Conservation (phyloP, 2,113 vertebrate species). For the Puffinus mauretanicus region DNA sequence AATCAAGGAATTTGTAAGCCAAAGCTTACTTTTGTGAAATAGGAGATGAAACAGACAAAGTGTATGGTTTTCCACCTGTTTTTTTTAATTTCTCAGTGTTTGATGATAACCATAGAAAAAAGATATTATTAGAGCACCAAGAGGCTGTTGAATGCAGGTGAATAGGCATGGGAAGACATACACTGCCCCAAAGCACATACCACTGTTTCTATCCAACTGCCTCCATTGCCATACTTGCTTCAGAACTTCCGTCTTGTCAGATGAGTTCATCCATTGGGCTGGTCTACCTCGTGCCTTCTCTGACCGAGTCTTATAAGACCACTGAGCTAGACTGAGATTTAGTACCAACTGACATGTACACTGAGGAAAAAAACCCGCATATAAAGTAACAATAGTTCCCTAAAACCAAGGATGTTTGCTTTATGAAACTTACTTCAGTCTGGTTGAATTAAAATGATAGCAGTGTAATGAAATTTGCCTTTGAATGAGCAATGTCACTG, state of each 20-base stretch:
- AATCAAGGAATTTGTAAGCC: not conserved
- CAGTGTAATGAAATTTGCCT: not conserved
- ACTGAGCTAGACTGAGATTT: not conserved
- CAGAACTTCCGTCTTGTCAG: not conserved
- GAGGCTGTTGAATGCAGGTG: not conserved
- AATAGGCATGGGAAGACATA: not conserved
- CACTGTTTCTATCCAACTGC: not conserved
- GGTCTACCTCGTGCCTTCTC: not conserved
- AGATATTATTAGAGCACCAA: not conserved
- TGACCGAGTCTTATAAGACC: accelerated
- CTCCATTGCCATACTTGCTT: not conserved
- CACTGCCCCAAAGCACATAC: not conserved
- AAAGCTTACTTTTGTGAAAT: not conserved
- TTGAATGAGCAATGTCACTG: not conserved
- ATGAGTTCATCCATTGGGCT: not conserved
- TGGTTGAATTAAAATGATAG: not conserved
- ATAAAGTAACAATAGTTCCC: not conserved
- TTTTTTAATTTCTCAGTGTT: not conserved
- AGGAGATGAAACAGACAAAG: not conserved
- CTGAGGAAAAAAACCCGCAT: accelerated
- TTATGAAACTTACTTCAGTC: not conserved
- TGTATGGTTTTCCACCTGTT: not conserved
- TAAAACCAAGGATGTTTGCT: not conserved
- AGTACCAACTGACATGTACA: not conserved
- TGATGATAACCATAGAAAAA: not conserved